Percentiles rank a stretch among this genome's conserved stretches.
Conservation (phyloP, 2,888 invertebrate species). For the Drosophila nigricruria region DNA sequence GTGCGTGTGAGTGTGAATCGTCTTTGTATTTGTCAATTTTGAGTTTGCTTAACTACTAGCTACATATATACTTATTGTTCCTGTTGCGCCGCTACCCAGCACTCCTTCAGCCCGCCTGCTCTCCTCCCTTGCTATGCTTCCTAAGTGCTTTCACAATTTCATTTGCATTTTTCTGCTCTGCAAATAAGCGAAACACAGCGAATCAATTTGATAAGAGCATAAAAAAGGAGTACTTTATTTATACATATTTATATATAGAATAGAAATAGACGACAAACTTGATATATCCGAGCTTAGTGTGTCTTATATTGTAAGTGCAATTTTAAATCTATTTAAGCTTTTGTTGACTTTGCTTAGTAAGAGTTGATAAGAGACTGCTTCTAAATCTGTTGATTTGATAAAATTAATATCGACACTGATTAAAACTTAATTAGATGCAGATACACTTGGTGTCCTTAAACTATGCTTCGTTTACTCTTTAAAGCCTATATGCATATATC, state of each 20-base stretch:
- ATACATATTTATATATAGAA: not conserved
- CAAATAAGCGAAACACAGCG: slow-evolving; percentile 49
- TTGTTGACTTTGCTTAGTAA: not conserved
- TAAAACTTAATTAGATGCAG: too few relatives aligned
- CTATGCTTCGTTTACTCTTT: too few relatives aligned
- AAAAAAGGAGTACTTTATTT: slow-evolving; percentile 6
- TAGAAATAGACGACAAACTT: not conserved
- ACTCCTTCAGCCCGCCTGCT: not conserved
- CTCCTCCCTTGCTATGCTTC: not conserved
- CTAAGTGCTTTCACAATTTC: slow-evolving; percentile 57
- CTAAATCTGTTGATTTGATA: not conserved
- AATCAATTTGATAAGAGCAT: slow-evolving; percentile 53
- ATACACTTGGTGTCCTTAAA: too few relatives aligned
- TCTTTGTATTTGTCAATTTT: slow-evolving; percentile 60
- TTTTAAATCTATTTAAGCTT: not conserved
- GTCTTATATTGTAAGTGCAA: not conserved
- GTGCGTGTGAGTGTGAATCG: slow-evolving; percentile 14
- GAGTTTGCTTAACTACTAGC: slow-evolving; percentile 58
- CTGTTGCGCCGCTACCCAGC: not conserved
- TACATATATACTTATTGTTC: slow-evolving; percentile 17
- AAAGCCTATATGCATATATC: too few relatives aligned
- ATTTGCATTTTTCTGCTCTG: slow-evolving; percentile 60
- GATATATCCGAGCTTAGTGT: not conserved
- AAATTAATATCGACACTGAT: not conserved
- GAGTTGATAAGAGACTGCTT: not conserved